These are phyloP conservation scores for Helobdella robusta DNA, from an alignment of 2,888 invertebrate genomes.

Conservation along the genomic window DNA sequence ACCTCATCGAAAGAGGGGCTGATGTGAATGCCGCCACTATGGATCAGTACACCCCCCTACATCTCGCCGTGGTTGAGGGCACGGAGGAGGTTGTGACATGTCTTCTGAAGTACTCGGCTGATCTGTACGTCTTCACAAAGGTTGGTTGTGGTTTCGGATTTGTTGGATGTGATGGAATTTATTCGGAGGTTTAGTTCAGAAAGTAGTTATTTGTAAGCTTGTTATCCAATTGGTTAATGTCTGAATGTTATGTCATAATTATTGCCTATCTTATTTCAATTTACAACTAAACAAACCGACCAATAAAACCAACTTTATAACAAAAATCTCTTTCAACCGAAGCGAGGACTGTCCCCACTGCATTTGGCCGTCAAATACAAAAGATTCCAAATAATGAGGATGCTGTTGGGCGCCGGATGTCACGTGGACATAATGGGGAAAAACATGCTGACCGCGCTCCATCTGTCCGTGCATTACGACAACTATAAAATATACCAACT, in stretches of 20 bases:
- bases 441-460: slow-evolving; percentile 87
- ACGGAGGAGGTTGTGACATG: slow-evolving; percentile 95
- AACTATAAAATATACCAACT: slow-evolving; percentile 60
- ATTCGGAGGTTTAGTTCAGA: background rate
- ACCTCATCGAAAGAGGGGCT: slow-evolving; percentile 87
- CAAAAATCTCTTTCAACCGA: slow-evolving; percentile 63
- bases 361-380: slow-evolving; percentile 12
- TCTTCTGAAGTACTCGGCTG: slow-evolving; percentile 84
- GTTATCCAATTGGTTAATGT: no score
- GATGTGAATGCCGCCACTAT: slow-evolving; percentile 96
- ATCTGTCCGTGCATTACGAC: slow-evolving; percentile 94
- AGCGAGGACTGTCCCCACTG: slow-evolving; percentile 6
- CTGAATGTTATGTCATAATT: no score
- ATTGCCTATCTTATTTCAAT: no score
- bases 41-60: slow-evolving; percentile 78
- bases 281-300: background rate
- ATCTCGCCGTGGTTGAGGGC: slow-evolving; percentile 77
- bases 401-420: slow-evolving; percentile 4
- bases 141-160: slow-evolving; percentile 46
- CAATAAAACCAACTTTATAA: background rate
- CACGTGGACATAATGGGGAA: slow-evolving; percentile 53
- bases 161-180: background rate
- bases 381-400: background rate
- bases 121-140: slow-evolving; percentile 81
- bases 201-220: background rate